A percentile compares a stretch with the other conserved stretches of the same genome.
Evolutionary conservation across 2,888 invertebrate genomes (phyloP).

Genomic region (Oxycera nigricornis): DNA sequence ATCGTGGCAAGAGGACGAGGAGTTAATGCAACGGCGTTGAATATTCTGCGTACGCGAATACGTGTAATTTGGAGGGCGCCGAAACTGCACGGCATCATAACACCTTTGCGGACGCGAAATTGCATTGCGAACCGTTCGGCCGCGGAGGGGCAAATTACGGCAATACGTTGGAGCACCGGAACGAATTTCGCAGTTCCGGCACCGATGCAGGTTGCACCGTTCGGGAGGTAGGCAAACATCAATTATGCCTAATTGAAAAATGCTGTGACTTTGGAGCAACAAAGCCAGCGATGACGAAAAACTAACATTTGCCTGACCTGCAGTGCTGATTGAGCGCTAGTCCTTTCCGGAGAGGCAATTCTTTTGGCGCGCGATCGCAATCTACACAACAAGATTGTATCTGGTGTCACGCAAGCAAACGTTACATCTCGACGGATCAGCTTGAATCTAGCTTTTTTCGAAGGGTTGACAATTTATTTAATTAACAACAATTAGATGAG

Average conservation of each 20-base stretch:
- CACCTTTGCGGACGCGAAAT: not conserved
- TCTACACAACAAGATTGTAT: too few species aligned
- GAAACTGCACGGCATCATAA: not conserved
- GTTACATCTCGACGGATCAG: too few species aligned
- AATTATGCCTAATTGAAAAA: not conserved
- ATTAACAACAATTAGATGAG: too few species aligned
- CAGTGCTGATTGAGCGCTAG: not conserved
- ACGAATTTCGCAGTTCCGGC: conserved; percentile 1
- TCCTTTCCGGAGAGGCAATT: too few species aligned
- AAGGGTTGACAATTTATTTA: too few species aligned
- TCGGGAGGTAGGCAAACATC: not conserved
- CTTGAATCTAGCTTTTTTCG: too few species aligned
- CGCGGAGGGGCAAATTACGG: not conserved
- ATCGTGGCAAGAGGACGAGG: not conserved
- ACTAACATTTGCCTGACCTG: not conserved
- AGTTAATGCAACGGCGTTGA: not conserved
- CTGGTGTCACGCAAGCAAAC: too few species aligned
- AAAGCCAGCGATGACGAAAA: not conserved
- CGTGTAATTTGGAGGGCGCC: not conserved
- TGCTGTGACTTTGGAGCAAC: not conserved
- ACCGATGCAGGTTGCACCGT: not conserved
- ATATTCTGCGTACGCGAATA: not conserved
- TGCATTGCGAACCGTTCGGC: not conserved
- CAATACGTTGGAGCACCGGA: not conserved
- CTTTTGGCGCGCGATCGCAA: too few species aligned